Conservation (phyloP, 1,140 invertebrate genomes). For the Eupeodes corollae region DNA sequence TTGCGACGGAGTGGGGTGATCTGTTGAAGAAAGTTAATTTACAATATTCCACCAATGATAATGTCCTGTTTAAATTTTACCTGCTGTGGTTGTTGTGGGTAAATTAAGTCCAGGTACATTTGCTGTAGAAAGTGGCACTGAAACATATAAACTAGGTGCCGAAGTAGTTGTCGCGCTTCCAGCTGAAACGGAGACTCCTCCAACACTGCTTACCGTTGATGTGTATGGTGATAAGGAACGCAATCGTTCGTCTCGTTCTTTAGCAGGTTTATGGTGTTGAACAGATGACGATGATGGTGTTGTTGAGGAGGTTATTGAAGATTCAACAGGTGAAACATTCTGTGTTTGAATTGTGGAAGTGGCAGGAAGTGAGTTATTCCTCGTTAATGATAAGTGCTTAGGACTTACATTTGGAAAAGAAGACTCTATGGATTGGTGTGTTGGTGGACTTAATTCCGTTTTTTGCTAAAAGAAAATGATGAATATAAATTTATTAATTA, state of each 20-base stretch:
- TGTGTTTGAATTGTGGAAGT: neutral
- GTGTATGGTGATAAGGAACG: neutral
- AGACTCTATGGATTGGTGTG: constrained; percentile 17
- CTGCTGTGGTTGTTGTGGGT: constrained; percentile 16
- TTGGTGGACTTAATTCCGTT: constrained; percentile 31
- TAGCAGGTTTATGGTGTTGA: constrained; percentile 5
- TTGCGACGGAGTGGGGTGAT: constrained; percentile 1
- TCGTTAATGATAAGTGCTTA: constrained; percentile 1
- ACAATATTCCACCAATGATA: neutral
- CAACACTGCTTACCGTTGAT: neutral
- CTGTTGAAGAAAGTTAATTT: constrained; percentile 1
- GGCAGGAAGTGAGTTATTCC: neutral
- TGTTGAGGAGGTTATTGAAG: constrained; percentile 4
- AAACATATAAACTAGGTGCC: constrained; percentile 33
- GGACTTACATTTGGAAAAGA: neutral
- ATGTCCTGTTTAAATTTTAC: neutral
- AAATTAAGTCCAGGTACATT: constrained; percentile 37
- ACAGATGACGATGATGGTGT: constrained; percentile 8
- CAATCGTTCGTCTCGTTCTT: constrained; percentile 7
- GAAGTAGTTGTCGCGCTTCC: constrained; percentile 2
- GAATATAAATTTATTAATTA: neutral
- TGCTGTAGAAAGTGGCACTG: constrained; percentile 33
- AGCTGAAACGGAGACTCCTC: neutral
- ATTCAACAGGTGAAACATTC: neutral
- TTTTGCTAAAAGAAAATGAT: constrained; percentile 24